Conservation (phyloP, 2,888 invertebrate species). For the Lepeophtheirus nordmannii region DNA sequence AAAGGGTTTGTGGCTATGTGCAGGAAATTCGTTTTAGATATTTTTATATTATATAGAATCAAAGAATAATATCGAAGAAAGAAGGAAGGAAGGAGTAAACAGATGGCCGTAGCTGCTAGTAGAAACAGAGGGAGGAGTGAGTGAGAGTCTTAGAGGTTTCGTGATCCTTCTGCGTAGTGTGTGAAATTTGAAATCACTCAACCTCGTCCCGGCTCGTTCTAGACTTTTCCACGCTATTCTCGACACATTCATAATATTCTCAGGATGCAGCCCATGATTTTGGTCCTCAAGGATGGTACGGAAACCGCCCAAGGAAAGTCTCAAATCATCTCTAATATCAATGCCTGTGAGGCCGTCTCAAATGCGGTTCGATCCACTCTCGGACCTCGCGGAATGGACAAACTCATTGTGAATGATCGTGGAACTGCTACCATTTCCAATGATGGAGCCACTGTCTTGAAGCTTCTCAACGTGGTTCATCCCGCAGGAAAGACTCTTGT, state of each 20-base stretch:
- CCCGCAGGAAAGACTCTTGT: slow-evolving; percentile 95
- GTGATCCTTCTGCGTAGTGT: too few species aligned
- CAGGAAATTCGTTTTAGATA: too few species aligned
- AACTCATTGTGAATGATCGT: slow-evolving; percentile 70
- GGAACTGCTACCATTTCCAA: slow-evolving; percentile 95
- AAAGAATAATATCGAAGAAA: too few species aligned
- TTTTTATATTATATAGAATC: too few species aligned
- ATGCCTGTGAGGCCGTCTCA: slow-evolving; percentile 73
- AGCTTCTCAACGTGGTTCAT: slow-evolving; percentile 90
- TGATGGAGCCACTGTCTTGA: slow-evolving; percentile 97
- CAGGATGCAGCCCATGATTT: slow-evolving; percentile 77
- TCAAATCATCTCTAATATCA: slow-evolving; percentile 90
- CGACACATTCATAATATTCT: slow-evolving; percentile 5
- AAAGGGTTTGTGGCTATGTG: too few species aligned
- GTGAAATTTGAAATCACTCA: background rate
- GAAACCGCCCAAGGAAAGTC: slow-evolving; percentile 88
- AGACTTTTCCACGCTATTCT: background rate
- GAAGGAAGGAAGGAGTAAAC: too few species aligned
- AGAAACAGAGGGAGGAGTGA: too few species aligned
- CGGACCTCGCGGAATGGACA: slow-evolving; percentile 98
- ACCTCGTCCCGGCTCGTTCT: background rate
- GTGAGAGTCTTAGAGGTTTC: too few species aligned
- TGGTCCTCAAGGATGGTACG: slow-evolving; percentile 92
- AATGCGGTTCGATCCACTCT: slow-evolving; percentile 94
- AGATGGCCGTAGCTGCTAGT: too few species aligned